phyloP scores from a whole-genome alignment of 2,113 vertebrate species.

The Oncorhynchus masou region DNA sequence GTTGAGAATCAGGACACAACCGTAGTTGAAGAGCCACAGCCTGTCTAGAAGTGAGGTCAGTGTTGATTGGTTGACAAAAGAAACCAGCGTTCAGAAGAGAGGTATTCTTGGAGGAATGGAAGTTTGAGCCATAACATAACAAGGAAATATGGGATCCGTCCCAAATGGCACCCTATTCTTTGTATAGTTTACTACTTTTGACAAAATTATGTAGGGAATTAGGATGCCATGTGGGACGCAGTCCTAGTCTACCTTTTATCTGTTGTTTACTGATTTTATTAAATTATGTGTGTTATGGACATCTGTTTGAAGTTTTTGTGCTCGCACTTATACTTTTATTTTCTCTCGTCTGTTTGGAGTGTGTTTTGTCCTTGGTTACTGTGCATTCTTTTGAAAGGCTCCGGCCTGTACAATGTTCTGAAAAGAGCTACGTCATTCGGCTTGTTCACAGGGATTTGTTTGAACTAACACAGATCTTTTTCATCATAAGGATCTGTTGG shows the following conservation, averaged over 20 bases:
- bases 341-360: neutral
- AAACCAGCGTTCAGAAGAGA: neutral
- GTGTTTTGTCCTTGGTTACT: neutral
- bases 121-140: slow-evolving; percentile 51
- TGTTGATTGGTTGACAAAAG: neutral
- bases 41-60: neutral
- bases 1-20: neutral
- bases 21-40: neutral
- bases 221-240: neutral
- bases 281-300: slow-evolving; percentile 32
- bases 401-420: neutral
- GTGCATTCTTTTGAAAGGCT: neutral
- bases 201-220: no score
- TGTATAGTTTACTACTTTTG: no score
- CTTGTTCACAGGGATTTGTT: neutral
- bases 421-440: neutral
- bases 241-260: slow-evolving; percentile 34
- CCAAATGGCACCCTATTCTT: no score
- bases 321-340: neutral
- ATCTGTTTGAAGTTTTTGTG: neutral
- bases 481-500: neutral
- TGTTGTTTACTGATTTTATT: slow-evolving; percentile 21
- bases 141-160: neutral
- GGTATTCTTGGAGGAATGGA: slow-evolving; percentile 25
- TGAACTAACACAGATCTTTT: neutral